Evolutionary conservation across 2,888 invertebrate genomes (phyloP).

Genomic region (Caenorhabditis virilis): DNA sequence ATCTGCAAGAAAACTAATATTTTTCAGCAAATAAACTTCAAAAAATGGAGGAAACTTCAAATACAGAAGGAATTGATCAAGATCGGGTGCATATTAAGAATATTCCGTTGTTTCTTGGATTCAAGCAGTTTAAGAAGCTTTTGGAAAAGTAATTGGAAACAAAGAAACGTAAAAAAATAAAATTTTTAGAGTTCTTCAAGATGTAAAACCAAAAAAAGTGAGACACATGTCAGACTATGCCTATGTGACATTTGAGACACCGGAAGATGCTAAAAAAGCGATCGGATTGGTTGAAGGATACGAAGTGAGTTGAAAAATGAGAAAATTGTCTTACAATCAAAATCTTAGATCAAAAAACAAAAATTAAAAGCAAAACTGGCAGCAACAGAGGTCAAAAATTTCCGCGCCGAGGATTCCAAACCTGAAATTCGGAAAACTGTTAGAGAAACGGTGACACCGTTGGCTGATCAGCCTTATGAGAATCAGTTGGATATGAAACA

Average conservation of each 20-base stretch:
- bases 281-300: slow-evolving; percentile 35
- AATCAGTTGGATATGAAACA: slow-evolving; percentile 62
- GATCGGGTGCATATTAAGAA: slow-evolving; percentile 58
- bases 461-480: slow-evolving; percentile 59
- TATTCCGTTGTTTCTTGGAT: slow-evolving; percentile 50
- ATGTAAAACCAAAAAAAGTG: slow-evolving; percentile 42
- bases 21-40: background rate
- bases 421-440: slow-evolving; percentile 57
- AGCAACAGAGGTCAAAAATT: slow-evolving; percentile 28
- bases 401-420: too few relatives aligned
- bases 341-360: slow-evolving; percentile 36
- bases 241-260: slow-evolving; percentile 49
- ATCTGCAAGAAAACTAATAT: background rate
- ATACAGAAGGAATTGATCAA: slow-evolving; percentile 10
- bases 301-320: slow-evolving; percentile 1
- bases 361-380: slow-evolving; percentile 31
- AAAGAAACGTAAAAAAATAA: background rate
- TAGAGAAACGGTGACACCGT: slow-evolving; percentile 61
- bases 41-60: background rate
- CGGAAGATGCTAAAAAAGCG: slow-evolving; percentile 47
- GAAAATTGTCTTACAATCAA: background rate
- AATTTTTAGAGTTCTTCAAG: slow-evolving; percentile 42
- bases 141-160: slow-evolving; percentile 51
- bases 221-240: slow-evolving; percentile 48
- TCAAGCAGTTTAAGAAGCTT: slow-evolving; percentile 54